phyloP scores from a whole-genome alignment of 2,888 invertebrate species.

The Cotesia congregata region DNA sequence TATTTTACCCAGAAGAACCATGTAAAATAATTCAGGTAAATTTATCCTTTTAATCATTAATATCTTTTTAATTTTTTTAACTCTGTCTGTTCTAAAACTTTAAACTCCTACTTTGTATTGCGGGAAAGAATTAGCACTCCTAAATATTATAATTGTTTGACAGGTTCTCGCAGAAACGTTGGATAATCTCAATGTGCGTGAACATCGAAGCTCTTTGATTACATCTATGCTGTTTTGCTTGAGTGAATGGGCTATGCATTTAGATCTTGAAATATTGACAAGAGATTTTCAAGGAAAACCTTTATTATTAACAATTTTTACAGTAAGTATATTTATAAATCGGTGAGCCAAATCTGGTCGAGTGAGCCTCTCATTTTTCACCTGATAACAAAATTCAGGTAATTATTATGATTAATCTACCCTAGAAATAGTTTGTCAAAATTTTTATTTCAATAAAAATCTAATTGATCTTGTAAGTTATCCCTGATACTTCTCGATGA shows the following conservation, averaged over 20 bases:
- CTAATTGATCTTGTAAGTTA: too few relatives aligned
- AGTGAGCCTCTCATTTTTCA: too few relatives aligned
- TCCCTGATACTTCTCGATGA: too few relatives aligned
- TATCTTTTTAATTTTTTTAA: too few relatives aligned
- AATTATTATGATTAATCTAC: background rate
- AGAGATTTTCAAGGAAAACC: slow-evolving; percentile 73
- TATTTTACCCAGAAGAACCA: slow-evolving; percentile 81
- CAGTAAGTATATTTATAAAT: slow-evolving; percentile 70
- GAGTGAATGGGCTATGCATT: slow-evolving; percentile 93
- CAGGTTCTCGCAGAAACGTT: slow-evolving; percentile 72
- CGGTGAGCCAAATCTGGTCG: too few relatives aligned
- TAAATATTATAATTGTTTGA: slow-evolving; percentile 23
- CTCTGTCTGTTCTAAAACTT: too few relatives aligned
- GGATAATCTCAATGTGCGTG: slow-evolving; percentile 70
- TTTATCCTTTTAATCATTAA: slow-evolving; percentile 9
- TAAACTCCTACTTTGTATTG: too few relatives aligned
- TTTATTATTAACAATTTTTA: slow-evolving; percentile 80
- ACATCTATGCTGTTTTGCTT: slow-evolving; percentile 89
- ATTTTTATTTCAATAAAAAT: background rate
- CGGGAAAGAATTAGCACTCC: background rate
- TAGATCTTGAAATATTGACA: slow-evolving; percentile 79
- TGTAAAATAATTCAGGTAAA: slow-evolving; percentile 75
- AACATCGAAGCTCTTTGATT: slow-evolving; percentile 74
- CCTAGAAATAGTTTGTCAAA: slow-evolving; percentile 18
- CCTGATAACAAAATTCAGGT: too few relatives aligned